phyloP scores from a whole-genome alignment of 2,888 invertebrate genomes.

The Andrena fulva region DNA sequence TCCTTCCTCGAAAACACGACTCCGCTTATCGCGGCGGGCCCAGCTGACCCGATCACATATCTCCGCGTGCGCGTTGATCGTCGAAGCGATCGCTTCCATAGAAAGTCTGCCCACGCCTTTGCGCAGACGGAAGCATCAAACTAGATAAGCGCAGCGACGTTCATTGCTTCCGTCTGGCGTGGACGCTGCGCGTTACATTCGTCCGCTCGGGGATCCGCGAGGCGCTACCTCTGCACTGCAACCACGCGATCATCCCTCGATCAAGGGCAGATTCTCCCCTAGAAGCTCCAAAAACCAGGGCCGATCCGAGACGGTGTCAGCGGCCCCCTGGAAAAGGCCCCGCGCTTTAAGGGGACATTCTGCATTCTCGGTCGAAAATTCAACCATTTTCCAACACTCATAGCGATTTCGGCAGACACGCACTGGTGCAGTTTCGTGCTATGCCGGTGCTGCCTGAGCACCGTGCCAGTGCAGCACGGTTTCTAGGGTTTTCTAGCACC shows the following conservation, averaged over 20 bases:
- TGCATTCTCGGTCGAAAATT: too few relatives aligned
- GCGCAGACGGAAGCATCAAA: constrained; percentile 72
- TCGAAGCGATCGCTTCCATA: constrained; percentile 20
- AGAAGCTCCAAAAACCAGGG: too few relatives aligned
- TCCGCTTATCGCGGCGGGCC: constrained; percentile 6
- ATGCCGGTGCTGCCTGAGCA: too few relatives aligned
- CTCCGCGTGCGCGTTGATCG: neutral
- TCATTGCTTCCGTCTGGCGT: constrained; percentile 69
- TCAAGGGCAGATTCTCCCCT: neutral
- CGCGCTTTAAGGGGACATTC: too few relatives aligned
- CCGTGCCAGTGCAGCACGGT: too few relatives aligned
- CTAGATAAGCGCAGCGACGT: constrained; percentile 73
- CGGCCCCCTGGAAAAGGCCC: too few relatives aligned
- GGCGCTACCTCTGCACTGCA: constrained; percentile 19
- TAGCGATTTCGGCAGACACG: too few relatives aligned
- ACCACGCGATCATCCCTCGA: neutral
- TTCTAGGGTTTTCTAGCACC: too few relatives aligned
- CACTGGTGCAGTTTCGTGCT: too few relatives aligned
- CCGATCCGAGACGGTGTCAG: too few relatives aligned
- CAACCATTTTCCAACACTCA: too few relatives aligned
- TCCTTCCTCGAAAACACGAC: constrained; percentile 20
- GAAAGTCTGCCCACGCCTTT: constrained; percentile 43
- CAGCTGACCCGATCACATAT: neutral
- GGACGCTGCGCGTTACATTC: constrained; percentile 54
- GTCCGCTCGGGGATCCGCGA: constrained; percentile 31